Evolutionary conservation across 2,888 invertebrate species (phyloP).

Genomic region (Agonopterix alstromeriana): DNA sequence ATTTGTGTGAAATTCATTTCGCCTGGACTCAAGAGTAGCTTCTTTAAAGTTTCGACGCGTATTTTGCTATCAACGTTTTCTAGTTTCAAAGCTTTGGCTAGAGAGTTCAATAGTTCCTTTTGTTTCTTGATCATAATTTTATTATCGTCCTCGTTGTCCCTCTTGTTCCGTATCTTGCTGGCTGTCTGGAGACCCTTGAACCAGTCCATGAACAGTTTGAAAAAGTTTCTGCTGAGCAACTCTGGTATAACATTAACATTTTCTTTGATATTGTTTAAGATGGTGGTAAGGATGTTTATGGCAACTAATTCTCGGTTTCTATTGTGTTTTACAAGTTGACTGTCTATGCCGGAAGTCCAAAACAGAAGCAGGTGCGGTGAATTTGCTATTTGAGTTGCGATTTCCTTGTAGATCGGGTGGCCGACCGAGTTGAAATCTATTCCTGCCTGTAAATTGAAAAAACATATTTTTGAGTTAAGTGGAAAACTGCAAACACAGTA

Average conservation of each 20-base stretch:
- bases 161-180: constrained; percentile 72
- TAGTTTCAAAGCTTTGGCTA: constrained; percentile 66
- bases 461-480: too few relatives aligned
- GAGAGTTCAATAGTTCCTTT: constrained; percentile 69
- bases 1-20: constrained; percentile 85
- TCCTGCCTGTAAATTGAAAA: constrained; percentile 65
- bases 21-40: constrained; percentile 81
- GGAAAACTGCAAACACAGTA: too few relatives aligned
- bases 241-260: constrained; percentile 68
- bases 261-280: constrained; percentile 67
- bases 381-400: constrained; percentile 71
- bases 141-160: constrained; percentile 63
- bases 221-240: constrained; percentile 79
- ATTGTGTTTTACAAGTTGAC: constrained; percentile 60
- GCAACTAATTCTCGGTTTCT: constrained; percentile 78
- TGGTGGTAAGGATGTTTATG: constrained; percentile 75
- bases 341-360: constrained; percentile 72
- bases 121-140: constrained; percentile 74
- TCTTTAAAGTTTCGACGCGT: constrained; percentile 78
- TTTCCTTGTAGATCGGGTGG: constrained; percentile 81
- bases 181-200: constrained; percentile 77
- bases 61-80: constrained; percentile 64
- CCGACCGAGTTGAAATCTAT: constrained; percentile 74
- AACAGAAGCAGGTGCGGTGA: constrained; percentile 72
- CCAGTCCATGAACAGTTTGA: constrained; percentile 79